Evolutionary conservation across 2,888 invertebrate genomes (phyloP).

Genomic region (Calameuta filiformis): DNA sequence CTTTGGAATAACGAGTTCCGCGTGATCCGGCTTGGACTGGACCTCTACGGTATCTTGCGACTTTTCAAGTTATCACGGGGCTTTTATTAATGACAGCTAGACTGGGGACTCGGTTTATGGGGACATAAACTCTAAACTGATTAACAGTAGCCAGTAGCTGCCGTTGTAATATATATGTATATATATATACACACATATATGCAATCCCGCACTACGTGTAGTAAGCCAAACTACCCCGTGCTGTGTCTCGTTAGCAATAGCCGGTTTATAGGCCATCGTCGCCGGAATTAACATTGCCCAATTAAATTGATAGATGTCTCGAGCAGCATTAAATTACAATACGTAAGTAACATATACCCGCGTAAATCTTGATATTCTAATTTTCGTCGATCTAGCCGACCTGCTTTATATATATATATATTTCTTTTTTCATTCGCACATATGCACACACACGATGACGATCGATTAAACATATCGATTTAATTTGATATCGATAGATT

Average conservation of each 20-base stretch:
- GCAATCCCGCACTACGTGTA: background rate
- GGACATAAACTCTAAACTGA: conserved; percentile 66
- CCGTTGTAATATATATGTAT: conserved; percentile 53
- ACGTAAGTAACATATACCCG: conserved; percentile 46
- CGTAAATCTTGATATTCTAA: conserved; percentile 35
- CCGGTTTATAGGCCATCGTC: conserved; percentile 65
- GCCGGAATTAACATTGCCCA: conserved; percentile 66
- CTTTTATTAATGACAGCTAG: conserved; percentile 65
- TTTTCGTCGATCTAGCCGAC: background rate
- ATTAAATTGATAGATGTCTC: conserved; percentile 66
- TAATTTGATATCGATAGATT: no score
- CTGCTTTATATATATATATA: no score
- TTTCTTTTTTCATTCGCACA: no score
- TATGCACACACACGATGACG: no score
- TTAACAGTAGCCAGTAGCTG: conserved; percentile 63
- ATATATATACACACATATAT: background rate
- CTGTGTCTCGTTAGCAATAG: conserved; percentile 62
- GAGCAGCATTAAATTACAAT: conserved; percentile 55
- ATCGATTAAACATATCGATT: no score
- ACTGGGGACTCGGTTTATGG: conserved; percentile 56
- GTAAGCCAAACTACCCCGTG: conserved; percentile 49
- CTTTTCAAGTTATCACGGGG: conserved; percentile 65
- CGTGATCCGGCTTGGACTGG: conserved; percentile 1
- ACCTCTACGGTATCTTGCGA: conserved; percentile 51
- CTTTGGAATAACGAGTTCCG: conserved; percentile 8